phyloP scores from a whole-genome alignment of 2,888 invertebrate genomes.

The Rhagium mordax region DNA sequence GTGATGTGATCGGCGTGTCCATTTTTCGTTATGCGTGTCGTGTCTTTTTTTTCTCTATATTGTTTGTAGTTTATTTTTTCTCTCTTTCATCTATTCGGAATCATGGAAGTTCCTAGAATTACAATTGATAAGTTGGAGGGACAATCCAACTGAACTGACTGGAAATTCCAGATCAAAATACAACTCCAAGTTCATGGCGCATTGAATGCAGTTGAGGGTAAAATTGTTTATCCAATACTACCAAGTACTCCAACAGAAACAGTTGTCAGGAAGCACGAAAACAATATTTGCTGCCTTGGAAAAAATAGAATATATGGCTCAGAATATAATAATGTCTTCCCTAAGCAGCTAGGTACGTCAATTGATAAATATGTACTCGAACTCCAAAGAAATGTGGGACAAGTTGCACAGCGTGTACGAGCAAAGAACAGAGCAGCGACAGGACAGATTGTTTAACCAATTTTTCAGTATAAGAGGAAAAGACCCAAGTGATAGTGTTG shows the following conservation, averaged over 20 bases:
- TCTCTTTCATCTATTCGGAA: neutral
- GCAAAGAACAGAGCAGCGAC: conserved; percentile 20
- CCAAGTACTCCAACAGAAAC: neutral
- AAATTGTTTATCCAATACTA: neutral
- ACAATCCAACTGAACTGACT: conserved; percentile 6
- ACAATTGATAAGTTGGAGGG: neutral
- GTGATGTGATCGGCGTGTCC: neutral
- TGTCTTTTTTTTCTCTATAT: too few species aligned
- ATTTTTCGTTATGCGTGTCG: neutral
- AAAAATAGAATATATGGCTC: neutral
- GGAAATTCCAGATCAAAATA: too few species aligned
- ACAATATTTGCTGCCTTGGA: too few species aligned
- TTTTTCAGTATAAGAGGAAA: neutral
- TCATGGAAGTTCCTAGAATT: neutral
- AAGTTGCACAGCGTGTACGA: conserved; percentile 30
- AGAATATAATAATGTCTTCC: conserved; percentile 6
- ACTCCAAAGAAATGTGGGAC: conserved; percentile 30
- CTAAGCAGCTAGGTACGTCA: neutral
- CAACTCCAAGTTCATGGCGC: neutral
- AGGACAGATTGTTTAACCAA: conserved; percentile 2
- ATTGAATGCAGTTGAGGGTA: neutral
- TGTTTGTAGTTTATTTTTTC: too few species aligned
- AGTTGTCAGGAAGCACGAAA: neutral
- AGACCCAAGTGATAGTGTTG: neutral
- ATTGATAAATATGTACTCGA: conserved; percentile 26